Evolutionary conservation across 2,888 invertebrate species (phyloP), one percentile per base, ranked within the genome.

Genomic region (Torymus auratus): DNA sequence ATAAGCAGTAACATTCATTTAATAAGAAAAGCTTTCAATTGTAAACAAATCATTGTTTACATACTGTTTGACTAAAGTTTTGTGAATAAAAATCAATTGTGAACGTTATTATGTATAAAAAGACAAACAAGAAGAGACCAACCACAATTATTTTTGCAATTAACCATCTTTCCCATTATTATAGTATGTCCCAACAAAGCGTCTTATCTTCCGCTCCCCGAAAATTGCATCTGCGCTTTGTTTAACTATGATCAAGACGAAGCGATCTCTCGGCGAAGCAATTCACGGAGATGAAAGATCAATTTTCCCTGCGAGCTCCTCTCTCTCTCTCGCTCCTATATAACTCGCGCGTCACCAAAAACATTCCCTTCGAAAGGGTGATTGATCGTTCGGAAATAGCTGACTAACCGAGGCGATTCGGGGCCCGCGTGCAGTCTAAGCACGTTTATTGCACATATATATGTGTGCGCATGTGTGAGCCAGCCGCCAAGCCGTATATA

Each of bases 381-480:
- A 85, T 85, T 84, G 85, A 85, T 85, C 78, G 80, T 81, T 70
- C 68, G 83, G 82, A 84, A 85, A 83, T 73, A 77, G 85, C 85
- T 85, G 85, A 85, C 83, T 85, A 85, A 84, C 84, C 73, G 61
- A 68, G 72, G 4, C 12, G 41, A 50, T 7, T 52, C 52, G 13
- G 7, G 41, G 7, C 41, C 41, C 17, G 14, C 73, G 41, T 41
- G 73, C 55, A 73, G 76, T 76, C 69, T 61, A 55, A 55, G 76
- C 76, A 62, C 76, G 76, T 69, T 69, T 69, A 62, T 62, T 17
- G 55, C 76, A 68, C 55, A 61, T 28, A 61, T 61, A 28, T 60
- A 17, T 7, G 10, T 60, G 60, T 60, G 10, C 14, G 64, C 14
- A 11, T 64, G 17, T 15, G 15, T 60, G 17, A 41, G 41, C 7